A percentile compares a stretch with the other conserved stretches of the same genome.
phyloP scores from a whole-genome alignment of 2,113 vertebrate species.

The Morone chrysops region DNA sequence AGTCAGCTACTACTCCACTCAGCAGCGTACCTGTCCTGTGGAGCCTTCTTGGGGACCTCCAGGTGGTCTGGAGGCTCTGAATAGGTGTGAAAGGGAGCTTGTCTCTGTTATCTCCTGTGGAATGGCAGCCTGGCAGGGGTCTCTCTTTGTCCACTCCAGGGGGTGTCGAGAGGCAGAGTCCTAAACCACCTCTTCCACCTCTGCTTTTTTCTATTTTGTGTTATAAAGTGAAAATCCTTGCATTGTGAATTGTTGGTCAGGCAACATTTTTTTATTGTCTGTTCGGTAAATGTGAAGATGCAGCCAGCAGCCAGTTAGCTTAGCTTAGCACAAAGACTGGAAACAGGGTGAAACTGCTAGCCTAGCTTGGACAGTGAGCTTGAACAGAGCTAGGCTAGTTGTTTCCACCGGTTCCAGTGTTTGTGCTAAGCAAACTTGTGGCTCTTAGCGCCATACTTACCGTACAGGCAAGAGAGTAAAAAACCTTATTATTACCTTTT shows the following conservation, averaged over 20 bases:
- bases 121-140: not conserved
- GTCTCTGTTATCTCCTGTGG: not conserved
- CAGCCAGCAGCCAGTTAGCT: too few relatives aligned
- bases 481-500: too few relatives aligned
- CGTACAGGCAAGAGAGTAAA: too few relatives aligned
- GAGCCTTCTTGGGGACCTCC: not conserved
- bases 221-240: not conserved
- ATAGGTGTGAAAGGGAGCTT: constrained; percentile 9
- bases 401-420: too few relatives aligned
- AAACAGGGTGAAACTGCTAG: too few relatives aligned
- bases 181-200: not conserved
- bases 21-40: not conserved
- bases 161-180: not conserved
- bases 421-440: too few relatives aligned
- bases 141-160: not conserved
- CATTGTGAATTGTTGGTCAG: not conserved
- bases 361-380: too few relatives aligned
- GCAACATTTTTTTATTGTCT: too few relatives aligned
- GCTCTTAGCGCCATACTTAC: too few relatives aligned
- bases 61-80: not conserved
- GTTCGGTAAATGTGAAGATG: too few relatives aligned
- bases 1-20: not conserved
- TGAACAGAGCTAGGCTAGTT: too few relatives aligned
- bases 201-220: not conserved
- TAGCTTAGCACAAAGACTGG: too few relatives aligned